A percentile compares a stretch with the other conserved stretches of the same genome.
These are phyloP conservation scores for Zaprionus camerounensis DNA, from an alignment of 1,140 invertebrate species.

Conservation along the genomic window DNA sequence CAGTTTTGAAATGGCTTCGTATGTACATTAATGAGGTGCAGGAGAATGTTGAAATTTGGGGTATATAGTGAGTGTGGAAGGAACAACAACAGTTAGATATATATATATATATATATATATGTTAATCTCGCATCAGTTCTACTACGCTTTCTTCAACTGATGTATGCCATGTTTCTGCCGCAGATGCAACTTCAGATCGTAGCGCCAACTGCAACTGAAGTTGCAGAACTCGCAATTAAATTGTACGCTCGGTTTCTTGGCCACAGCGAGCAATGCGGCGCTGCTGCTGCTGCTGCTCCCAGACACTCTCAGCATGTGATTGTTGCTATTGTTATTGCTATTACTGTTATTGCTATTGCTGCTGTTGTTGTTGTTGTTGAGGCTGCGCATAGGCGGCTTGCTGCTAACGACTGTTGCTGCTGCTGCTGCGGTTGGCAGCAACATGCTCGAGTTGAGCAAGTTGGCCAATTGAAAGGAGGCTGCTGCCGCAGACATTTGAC, in stretches of 20 bases:
- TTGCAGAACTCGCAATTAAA: conserved; percentile 82
- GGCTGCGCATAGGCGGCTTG: conserved; percentile 24
- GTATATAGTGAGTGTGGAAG: not conserved
- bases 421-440: conserved; percentile 44
- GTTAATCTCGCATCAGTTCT: conserved; percentile 16
- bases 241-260: conserved; percentile 68
- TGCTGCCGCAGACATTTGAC: conserved; percentile 77
- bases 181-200: conserved; percentile 81
- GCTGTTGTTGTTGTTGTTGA: conserved; percentile 31
- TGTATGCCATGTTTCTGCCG: conserved; percentile 83
- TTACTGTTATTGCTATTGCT: not conserved
- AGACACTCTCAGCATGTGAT: conserved; percentile 3
- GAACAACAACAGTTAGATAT: not conserved
- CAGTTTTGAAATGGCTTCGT: conserved; percentile 24
- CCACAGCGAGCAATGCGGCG: conserved; percentile 9
- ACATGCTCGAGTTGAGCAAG: conserved; percentile 61
- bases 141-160: conserved; percentile 79
- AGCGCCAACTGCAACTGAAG: conserved; percentile 82
- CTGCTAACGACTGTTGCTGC: conserved; percentile 22
- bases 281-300: conserved; percentile 6
- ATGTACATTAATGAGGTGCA: conserved; percentile 24
- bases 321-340: conserved; percentile 27
- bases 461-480: conserved; percentile 80
- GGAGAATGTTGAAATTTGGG: not conserved
- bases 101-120: not conserved